phyloP scores from a whole-genome alignment of 2,797 vertebrate species.

The Moxostoma hubbsi region DNA sequence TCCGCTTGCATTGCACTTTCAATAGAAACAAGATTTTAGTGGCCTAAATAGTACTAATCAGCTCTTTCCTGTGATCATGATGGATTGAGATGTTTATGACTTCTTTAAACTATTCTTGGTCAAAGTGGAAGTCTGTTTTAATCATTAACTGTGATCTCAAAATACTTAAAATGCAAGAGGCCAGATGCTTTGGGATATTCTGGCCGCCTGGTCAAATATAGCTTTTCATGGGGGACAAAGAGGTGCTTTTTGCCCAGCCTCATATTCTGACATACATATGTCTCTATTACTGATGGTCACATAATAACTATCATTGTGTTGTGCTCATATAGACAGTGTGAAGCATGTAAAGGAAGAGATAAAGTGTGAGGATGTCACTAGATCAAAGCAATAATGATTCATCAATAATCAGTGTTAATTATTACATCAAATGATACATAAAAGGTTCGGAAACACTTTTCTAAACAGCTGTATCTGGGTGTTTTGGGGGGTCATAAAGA shows the following conservation, averaged over 20 bases:
- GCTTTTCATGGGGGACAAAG: conserved; percentile 44
- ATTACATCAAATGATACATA: too few species aligned
- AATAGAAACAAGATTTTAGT: background rate
- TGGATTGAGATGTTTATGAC: conserved; percentile 9
- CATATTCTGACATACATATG: conserved; percentile 26
- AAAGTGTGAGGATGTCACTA: background rate
- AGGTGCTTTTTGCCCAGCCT: conserved; percentile 27
- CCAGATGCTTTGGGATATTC: conserved; percentile 47
- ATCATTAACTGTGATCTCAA: conserved; percentile 17
- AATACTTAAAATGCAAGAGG: conserved; percentile 52
- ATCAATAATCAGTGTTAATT: too few species aligned
- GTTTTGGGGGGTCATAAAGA: too few species aligned
- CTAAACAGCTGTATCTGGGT: too few species aligned
- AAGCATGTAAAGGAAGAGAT: conserved; percentile 24
- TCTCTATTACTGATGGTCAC: conserved; percentile 8
- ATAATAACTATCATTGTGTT: conserved; percentile 29
- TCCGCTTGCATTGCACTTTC: background rate
- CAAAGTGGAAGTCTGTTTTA: conserved; percentile 42
- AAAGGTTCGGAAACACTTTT: too few species aligned
- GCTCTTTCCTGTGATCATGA: conserved; percentile 29
- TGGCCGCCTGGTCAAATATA: conserved; percentile 45
- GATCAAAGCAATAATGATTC: too few species aligned
- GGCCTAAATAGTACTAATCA: conserved; percentile 16
- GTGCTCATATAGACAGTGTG: background rate
- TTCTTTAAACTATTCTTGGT: conserved; percentile 28